Evolutionary conservation across 2,113 vertebrate species (phyloP).

Genomic region (Phoenicopterus ruber): DNA sequence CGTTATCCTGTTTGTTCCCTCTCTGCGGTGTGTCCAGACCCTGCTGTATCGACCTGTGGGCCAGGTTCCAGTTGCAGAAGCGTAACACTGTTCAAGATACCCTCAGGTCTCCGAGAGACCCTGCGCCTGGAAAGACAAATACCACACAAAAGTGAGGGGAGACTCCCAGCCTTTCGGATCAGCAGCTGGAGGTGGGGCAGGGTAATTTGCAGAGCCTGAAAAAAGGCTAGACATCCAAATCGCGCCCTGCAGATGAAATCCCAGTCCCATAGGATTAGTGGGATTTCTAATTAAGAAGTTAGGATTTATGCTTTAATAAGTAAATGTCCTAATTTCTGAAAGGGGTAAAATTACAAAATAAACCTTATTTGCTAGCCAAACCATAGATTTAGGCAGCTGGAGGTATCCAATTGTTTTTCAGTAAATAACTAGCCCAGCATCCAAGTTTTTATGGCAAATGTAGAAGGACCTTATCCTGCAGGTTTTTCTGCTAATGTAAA

Average conservation of each 20-base stretch:
- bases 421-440: background rate
- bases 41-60: background rate
- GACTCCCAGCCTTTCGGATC: background rate
- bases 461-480: background rate
- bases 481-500: background rate
- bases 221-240: background rate
- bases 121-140: background rate
- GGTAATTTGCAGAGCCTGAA: background rate
- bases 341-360: background rate
- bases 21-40: background rate
- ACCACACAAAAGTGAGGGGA: background rate
- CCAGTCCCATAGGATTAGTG: background rate
- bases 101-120: background rate
- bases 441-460: background rate
- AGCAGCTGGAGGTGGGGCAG: background rate
- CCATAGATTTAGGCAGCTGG: background rate
- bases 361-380: background rate
- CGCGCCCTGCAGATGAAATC: background rate
- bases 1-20: background rate
- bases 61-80: background rate
- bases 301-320: background rate
- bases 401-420: rapidly evolving
- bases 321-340: background rate
- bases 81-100: background rate
- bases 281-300: background rate